Base-by-base conservation (phyloP, 1,140 invertebrate genomes). In the Meloidogyne floridensis region DNA sequence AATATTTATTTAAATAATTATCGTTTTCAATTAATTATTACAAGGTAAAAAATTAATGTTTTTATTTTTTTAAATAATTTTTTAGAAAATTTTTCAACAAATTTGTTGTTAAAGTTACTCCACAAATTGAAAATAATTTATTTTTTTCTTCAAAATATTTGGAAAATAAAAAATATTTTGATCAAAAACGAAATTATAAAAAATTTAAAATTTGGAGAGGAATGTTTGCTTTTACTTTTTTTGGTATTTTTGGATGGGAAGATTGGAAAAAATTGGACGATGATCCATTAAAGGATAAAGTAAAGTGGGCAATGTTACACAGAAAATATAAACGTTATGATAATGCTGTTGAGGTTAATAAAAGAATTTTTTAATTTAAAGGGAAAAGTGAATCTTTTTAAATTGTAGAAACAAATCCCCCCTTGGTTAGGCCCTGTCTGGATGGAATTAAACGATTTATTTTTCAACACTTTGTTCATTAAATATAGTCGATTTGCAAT, bases 231-330 rank as follows among this genome's bases (percentile, higher is more conserved):
- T 65, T 65, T 65, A 65, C 59, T n/a, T 65, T 65, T 65, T 65
- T 65, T 65, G 59, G 59, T 65, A 65, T 79, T 18, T 72, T 79
- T 72, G 43, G 59, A n/a, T 72, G 18, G n/a, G 65, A 47, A 42
- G 65, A 51, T 15, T 53, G 18, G 56, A 20, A 20, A 18, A 13
- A 84, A 70, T 75, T 89, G n/a, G 88, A 89, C 77, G 82, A 85
- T 1, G 89, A 89, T 82, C 83, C 89, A 32, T 13, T 90, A 32
- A 90, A 90, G 72, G 88, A 88, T 53, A 89, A 90, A 82, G 82
- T 89, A 18, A 89, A 90, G 82, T 86, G 88, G 77, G 86, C 88
- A n/a, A 90, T 89, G 88, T 75, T 89, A 3, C 78, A 84, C 47
- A 80, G 89, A 11, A 88, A 87, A 72, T 83, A 90, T 65, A 71